Evolutionary conservation across 2,888 invertebrate genomes (phyloP), one percentile per base, ranked within the genome.

Genomic region (Drosophila demipolita): DNA sequence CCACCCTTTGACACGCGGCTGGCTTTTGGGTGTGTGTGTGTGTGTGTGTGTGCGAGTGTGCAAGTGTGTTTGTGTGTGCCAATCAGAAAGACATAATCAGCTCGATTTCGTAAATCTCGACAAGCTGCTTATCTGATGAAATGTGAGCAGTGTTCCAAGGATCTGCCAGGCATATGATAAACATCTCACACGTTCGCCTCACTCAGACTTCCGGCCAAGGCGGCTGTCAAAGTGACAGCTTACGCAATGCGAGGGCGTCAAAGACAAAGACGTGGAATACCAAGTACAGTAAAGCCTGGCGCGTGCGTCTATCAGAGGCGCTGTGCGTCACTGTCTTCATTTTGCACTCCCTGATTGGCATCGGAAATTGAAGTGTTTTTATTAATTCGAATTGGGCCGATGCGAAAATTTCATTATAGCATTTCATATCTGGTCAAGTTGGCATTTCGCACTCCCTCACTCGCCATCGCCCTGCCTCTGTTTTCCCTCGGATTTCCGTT

Each of bases 61-160:
- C 49, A 29, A 49, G 26, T 49, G 26, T 26, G 26, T 29, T 49
- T 49, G 50, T 53, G 32, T n/a, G 40, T 61, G 70, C 66, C 65
- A 72, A 73, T 82, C 76, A 58, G 75, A 71, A 75, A 63, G 81
- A 78, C 83, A 81, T 89, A 91, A 90, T 88, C 90, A 84, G 91
- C 90, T 90, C 88, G 81, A 78, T 88, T 83, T 78, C 89, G 77
- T 78, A 87, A 85, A 89, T 91, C 89, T 88, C 80, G 88, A 86
- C 91, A 90, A 91, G 89, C 91, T 83, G 88, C 88, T 90, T 90
- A 90, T 90, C 89, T 75, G 86, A 83, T 91, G 91, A 88, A 91
- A 90, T 90, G 87, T 82, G 91, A 90, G 90, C 91, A 71, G 82
- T 65, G 83, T 82, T 78, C 70, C 75, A 63, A 76, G 69, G 71